Conservation (phyloP, 2,113 vertebrate genomes). For the Hyaena hyaena region DNA sequence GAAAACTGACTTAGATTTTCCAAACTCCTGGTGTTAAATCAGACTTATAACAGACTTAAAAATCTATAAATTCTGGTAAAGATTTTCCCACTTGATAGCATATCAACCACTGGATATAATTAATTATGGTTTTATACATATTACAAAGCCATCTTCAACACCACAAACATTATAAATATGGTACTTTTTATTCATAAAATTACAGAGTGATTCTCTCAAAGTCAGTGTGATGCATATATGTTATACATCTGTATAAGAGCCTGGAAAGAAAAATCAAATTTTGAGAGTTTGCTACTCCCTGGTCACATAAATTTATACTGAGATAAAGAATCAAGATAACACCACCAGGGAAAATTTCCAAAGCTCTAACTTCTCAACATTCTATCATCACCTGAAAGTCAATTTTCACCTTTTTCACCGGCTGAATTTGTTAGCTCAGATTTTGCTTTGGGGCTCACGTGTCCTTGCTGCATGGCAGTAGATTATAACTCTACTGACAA, state of each 20-base stretch:
- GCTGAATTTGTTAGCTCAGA: slow-evolving; percentile 87
- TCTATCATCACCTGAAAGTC: slow-evolving; percentile 89
- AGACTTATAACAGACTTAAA: neutral
- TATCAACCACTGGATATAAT: neutral
- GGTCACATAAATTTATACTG: slow-evolving; percentile 83
- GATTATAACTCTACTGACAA: slow-evolving; percentile 77
- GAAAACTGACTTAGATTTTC: neutral
- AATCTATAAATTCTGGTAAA: slow-evolving; percentile 5
- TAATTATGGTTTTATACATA: slow-evolving; percentile 27
- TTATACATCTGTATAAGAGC: neutral
- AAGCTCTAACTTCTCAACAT: slow-evolving; percentile 87
- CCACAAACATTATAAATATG: neutral
- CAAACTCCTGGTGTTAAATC: neutral
- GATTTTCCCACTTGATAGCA: slow-evolving; percentile 7
- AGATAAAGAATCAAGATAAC: slow-evolving; percentile 80
- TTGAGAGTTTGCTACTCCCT: slow-evolving; percentile 71
- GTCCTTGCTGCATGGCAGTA: slow-evolving; percentile 79
- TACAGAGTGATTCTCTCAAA: slow-evolving; percentile 31
- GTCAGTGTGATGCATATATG: neutral
- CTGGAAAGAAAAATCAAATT: slow-evolving; percentile 63
- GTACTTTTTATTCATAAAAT: neutral
- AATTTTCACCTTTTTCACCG: slow-evolving; percentile 90
- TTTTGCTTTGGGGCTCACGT: slow-evolving; percentile 83
- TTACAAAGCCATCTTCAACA: slow-evolving; percentile 36
- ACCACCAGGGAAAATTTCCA: slow-evolving; percentile 82